Percentiles rank a stretch among this genome's conserved stretches.
Evolutionary conservation across 2,888 invertebrate species (phyloP).

Genomic region (Philonicus albiceps): DNA sequence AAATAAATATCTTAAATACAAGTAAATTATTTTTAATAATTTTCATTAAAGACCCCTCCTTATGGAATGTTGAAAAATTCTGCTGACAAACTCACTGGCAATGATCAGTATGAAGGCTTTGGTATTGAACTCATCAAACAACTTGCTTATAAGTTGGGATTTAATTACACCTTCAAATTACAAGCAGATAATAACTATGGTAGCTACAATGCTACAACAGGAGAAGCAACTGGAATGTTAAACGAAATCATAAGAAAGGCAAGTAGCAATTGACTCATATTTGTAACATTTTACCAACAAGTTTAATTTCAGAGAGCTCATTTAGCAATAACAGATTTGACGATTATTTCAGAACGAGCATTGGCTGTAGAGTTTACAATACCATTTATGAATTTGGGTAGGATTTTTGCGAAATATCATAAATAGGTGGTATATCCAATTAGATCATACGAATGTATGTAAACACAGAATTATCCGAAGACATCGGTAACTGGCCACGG

Average conservation of each 20-base stretch:
- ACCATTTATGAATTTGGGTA: slow-evolving; percentile 92
- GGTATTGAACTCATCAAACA: slow-evolving; percentile 87
- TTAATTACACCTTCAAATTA: slow-evolving; percentile 82
- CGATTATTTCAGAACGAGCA: slow-evolving; percentile 87
- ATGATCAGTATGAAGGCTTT: slow-evolving; percentile 86
- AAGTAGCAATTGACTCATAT: slow-evolving; percentile 55
- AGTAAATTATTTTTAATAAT: neutral
- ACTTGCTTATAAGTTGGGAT: slow-evolving; percentile 77
- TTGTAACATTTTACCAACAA: neutral
- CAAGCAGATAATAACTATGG: slow-evolving; percentile 82
- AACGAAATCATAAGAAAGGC: slow-evolving; percentile 75
- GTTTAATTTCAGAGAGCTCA: slow-evolving; percentile 75
- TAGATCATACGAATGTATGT: no score
- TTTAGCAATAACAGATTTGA: slow-evolving; percentile 91
- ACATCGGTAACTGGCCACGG: no score
- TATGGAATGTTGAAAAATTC: slow-evolving; percentile 87
- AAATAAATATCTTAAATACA: no score
- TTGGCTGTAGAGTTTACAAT: slow-evolving; percentile 92
- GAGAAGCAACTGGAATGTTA: slow-evolving; percentile 80
- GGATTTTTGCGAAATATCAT: slow-evolving; percentile 28
- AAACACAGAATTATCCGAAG: no score
- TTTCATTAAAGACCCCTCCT: slow-evolving; percentile 75
- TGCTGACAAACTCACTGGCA: slow-evolving; percentile 72
- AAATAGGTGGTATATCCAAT: no score
- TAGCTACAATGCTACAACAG: slow-evolving; percentile 67